phyloP scores from a whole-genome alignment of 2,113 vertebrate genomes.

The Peromyscus maniculatus region DNA sequence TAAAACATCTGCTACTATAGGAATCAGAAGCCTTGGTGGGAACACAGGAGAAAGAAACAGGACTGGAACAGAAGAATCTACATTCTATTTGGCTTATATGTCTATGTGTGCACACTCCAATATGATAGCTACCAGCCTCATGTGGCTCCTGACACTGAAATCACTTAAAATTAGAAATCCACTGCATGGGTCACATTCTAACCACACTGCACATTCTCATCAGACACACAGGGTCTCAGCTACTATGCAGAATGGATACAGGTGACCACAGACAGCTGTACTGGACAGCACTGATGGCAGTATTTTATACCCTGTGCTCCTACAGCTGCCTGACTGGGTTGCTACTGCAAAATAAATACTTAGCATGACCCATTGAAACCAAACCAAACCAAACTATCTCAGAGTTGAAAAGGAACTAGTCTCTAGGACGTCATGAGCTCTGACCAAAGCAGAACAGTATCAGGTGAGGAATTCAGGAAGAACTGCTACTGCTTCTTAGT shows the following conservation, averaged over 20 bases:
- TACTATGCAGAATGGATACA: not conserved
- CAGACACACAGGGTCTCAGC: not conserved
- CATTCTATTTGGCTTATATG: not conserved
- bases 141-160: not conserved
- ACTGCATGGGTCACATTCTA: conserved; percentile 12
- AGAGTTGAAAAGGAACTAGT: conserved; percentile 47
- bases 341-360: conserved; percentile 20
- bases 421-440: not conserved
- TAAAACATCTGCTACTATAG: not conserved
- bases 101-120: not conserved
- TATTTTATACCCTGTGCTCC: not conserved
- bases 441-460: not conserved
- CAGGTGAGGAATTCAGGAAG: not conserved
- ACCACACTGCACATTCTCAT: conserved; percentile 33
- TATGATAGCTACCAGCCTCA: not conserved
- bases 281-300: not conserved
- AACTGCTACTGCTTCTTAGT: not conserved
- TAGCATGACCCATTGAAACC: conserved; percentile 13
- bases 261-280: not conserved
- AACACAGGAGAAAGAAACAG: not conserved
- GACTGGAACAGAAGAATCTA: not conserved
- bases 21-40: not conserved
- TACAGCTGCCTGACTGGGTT: conserved; percentile 10
- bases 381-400: conserved; percentile 22
- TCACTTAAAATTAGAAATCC: conserved; percentile 33